Percentiles rank a stretch among this genome's conserved stretches.
Evolutionary conservation across 2,113 vertebrate genomes (phyloP).

Genomic region (Pampusana beccarii): DNA sequence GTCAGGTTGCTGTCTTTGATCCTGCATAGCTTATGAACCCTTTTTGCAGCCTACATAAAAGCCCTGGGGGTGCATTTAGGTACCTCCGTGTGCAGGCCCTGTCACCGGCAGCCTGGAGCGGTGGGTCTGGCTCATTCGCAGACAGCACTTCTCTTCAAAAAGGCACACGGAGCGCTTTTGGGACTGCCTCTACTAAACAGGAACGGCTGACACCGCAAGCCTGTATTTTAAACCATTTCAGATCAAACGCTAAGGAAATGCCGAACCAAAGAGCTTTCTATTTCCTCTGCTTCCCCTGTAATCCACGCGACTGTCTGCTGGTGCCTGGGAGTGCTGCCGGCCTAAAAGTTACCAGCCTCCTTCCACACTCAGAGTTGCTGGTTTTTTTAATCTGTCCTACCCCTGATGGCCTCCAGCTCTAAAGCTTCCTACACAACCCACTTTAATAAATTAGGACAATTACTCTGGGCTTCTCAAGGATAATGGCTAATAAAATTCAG

Average conservation of each 20-base stretch:
- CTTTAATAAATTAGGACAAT: conserved; percentile 52
- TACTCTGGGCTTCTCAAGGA: background rate
- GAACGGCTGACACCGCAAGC: background rate
- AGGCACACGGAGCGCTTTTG: background rate
- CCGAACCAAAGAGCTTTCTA: conserved; percentile 49
- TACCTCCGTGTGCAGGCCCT: background rate
- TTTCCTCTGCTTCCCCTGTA: conserved; percentile 62
- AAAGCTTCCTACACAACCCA: conserved; percentile 15
- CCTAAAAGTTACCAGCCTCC: background rate
- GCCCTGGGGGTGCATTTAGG: background rate
- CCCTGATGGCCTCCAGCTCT: background rate
- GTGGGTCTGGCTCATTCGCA: background rate
- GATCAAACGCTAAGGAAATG: conserved; percentile 62
- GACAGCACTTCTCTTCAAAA: conserved; percentile 39
- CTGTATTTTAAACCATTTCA: conserved; percentile 56
- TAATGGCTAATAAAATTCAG: conserved; percentile 47
- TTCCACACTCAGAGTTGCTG: background rate
- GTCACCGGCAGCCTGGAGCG: background rate
- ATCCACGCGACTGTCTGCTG: background rate
- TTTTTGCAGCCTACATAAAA: background rate
- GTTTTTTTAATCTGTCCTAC: background rate
- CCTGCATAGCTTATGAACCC: background rate
- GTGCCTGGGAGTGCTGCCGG: background rate
- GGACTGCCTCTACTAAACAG: background rate
- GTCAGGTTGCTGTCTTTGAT: conserved; percentile 14